These are phyloP conservation scores for Pelosia muscerda DNA, from an alignment of 2,888 invertebrate species.

Conservation along the genomic window DNA sequence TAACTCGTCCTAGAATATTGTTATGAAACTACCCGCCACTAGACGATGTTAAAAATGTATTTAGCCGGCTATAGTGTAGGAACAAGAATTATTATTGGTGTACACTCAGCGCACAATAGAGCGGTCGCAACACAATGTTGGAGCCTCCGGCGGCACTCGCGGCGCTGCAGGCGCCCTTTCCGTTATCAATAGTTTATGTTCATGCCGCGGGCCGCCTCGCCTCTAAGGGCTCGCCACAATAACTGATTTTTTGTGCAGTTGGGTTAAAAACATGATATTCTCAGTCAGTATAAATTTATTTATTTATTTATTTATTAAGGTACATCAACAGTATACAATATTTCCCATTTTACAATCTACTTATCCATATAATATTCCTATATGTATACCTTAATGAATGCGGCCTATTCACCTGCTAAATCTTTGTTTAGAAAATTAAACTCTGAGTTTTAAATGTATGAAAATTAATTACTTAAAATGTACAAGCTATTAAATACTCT, in stretches of 20 bases:
- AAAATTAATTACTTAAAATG: no score
- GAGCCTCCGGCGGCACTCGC: slow-evolving; percentile 45
- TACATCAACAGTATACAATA: no score
- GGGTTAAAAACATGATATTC: slow-evolving; percentile 4
- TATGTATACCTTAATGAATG: no score
- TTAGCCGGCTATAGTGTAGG: slow-evolving; percentile 22
- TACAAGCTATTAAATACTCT: no score
- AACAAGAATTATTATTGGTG: slow-evolving; percentile 45
- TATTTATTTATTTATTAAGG: no score
- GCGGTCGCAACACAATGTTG: slow-evolving; percentile 53
- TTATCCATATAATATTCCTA: no score
- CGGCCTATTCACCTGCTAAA: not conserved
- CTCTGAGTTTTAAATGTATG: no score
- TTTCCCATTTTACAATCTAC: no score
- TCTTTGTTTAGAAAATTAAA: not conserved
- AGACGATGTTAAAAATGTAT: slow-evolving; percentile 13
- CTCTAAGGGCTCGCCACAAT: slow-evolving; percentile 36
- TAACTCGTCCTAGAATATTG: not conserved
- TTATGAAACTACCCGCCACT: not conserved
- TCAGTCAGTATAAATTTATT: not conserved
- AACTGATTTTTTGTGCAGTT: slow-evolving; percentile 26
- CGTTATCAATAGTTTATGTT: slow-evolving; percentile 77
- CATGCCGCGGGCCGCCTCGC: slow-evolving; percentile 52
- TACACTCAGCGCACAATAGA: slow-evolving; percentile 52
- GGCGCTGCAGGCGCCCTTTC: slow-evolving; percentile 60